phyloP scores from a whole-genome alignment of 2,113 vertebrate genomes.

The Myodes glareolus region DNA sequence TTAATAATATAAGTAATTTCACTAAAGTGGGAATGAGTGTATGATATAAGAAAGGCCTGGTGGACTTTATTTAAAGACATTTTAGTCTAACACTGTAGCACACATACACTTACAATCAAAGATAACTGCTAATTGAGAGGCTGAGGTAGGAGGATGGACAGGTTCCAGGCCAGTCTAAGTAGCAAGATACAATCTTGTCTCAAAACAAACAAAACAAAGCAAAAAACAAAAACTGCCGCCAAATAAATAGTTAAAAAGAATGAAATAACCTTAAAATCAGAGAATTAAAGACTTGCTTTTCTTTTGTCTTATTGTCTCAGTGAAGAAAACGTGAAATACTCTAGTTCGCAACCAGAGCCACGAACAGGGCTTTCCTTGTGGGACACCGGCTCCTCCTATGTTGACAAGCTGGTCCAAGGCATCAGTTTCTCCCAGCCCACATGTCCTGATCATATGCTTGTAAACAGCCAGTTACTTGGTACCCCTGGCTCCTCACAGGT shows the following conservation, averaged over 20 bases:
- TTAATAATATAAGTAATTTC: background rate
- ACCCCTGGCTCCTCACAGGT: conserved; percentile 98
- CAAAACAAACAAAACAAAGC: background rate
- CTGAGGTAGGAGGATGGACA: background rate
- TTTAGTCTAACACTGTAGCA: background rate
- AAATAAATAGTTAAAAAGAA: background rate
- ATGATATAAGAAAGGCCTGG: background rate
- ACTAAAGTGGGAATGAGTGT: background rate
- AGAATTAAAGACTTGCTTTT: background rate
- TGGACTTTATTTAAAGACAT: conserved; percentile 55
- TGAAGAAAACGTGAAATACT: conserved; percentile 91
- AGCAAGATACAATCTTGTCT: background rate
- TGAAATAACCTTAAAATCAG: background rate
- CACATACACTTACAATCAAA: background rate
- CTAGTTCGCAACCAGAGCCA: conserved; percentile 96
- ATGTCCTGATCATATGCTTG: conserved; percentile 95
- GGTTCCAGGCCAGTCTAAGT: background rate
- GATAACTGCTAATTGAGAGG: background rate
- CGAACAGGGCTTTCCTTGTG: conserved; percentile 86
- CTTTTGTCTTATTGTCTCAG: conserved; percentile 80
- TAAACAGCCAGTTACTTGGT: conserved; percentile 93
- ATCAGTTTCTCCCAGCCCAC: conserved; percentile 97
- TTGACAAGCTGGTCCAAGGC: conserved; percentile 89
- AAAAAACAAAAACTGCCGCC: background rate
- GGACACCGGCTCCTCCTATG: conserved; percentile 87